Base-by-base conservation (phyloP, 1,140 invertebrate genomes). In the Camponotus vicinus region DNA sequence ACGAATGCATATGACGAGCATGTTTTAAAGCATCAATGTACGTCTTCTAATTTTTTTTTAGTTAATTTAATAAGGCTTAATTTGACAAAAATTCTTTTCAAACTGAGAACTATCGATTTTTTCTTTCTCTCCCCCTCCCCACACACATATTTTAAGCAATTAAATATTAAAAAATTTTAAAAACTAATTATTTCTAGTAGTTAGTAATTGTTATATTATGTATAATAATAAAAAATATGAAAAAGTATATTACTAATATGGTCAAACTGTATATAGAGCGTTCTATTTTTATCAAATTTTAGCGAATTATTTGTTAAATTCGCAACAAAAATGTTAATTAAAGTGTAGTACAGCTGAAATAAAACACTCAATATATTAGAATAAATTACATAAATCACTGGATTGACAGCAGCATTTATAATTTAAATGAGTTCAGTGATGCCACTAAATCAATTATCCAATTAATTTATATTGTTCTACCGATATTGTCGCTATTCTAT, bases 401-500 rank as follows among this genome's bases (percentile, higher is more conserved):
- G 13, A 15, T 63, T 27, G 69, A 21, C 52, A 82, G 8, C 34
- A 27, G 34, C 40, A 75, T 83, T 59, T 83, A 83, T 83, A 83
- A 49, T 83, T 75, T 49, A 75, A 32, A 32, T 21, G 13, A 7
- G 1, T 61, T 73, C 40, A 61, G 18, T 61, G 42, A 83, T 75
- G 42, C 9, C 27, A 13, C 13, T 40, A 49, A 75, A 49, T 63
- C 18, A 45, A 32, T 37, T 71, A 34, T 83, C 13, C 40, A 45
- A 83, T 75, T 83, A 75, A 83, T 75, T 61, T 37, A 73, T 45
- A 40, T 83, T 42, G 55, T 32, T 37, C 2, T 34, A 45, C 15
- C 57, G 13, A 82, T n/a, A 45, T 57, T 18, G 3, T 11, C 21
- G 34, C 21, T 15, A 34, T 45, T 71, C n/a, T 82, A 69, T 80